Evolutionary conservation across 2,797 vertebrate genomes (phyloP).

Genomic region (Limosa lapponica): DNA sequence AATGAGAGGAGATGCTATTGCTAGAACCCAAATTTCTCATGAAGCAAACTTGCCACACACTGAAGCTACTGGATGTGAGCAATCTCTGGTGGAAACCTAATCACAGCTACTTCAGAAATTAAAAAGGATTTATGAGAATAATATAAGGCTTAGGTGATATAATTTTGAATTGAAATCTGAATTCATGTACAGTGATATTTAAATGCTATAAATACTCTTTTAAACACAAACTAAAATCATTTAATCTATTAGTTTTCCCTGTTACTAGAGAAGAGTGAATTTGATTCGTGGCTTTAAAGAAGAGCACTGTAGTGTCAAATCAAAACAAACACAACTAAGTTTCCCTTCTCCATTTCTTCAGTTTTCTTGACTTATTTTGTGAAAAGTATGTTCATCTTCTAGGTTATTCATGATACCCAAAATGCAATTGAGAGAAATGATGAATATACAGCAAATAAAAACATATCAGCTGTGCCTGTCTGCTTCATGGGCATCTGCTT

Average conservation of each 20-base stretch:
- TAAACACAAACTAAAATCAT: neutral
- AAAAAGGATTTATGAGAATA: neutral
- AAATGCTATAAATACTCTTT: neutral
- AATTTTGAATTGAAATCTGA: neutral
- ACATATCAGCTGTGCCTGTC: fast-evolving
- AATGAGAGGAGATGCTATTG: neutral
- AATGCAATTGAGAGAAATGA: neutral
- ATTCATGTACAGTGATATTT: neutral
- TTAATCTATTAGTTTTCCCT: neutral
- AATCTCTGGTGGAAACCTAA: neutral
- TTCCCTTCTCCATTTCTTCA: neutral
- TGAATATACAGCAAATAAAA: neutral
- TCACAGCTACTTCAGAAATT: neutral
- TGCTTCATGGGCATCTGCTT: neutral
- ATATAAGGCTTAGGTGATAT: neutral
- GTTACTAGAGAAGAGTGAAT: neutral
- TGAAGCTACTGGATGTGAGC: neutral
- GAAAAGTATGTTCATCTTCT: neutral
- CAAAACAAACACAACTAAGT: neutral
- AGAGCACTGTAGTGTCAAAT: neutral
- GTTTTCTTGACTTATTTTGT: neutral
- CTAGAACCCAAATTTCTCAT: neutral
- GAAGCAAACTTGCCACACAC: neutral
- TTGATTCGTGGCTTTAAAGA: neutral
- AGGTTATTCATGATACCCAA: neutral